Conservation (phyloP, 35 echinoderm and acorn worm genomes). For the Nesometra sesokonis region DNA sequence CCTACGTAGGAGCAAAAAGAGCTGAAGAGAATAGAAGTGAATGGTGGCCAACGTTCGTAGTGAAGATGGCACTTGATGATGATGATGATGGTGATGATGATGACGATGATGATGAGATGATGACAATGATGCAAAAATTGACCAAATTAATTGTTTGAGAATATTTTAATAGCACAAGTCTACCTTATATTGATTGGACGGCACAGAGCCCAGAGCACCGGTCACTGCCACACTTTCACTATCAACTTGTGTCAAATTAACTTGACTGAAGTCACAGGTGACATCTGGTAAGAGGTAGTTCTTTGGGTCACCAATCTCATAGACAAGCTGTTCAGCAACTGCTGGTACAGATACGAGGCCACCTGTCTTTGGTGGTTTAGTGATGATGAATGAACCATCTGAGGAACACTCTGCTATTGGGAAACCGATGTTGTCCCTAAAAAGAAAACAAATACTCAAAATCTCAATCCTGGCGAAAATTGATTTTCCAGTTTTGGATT, state of each 20-base stretch:
- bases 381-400: conserved; percentile 22
- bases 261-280: conserved; percentile 90
- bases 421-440: conserved; percentile 94
- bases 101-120: too few species aligned
- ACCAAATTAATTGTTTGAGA: too few species aligned
- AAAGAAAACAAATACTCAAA: neutral
- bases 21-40: too few species aligned
- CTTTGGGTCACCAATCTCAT: conserved; percentile 88
- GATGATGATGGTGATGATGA: too few species aligned
- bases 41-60: too few species aligned
- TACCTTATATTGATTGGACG: conserved; percentile 73
- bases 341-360: conserved; percentile 80
- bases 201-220: conserved; percentile 57
- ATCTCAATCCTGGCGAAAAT: too few species aligned
- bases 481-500: too few species aligned
- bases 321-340: conserved; percentile 89
- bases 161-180: too few species aligned
- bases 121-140: too few species aligned
- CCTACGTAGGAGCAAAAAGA: too few species aligned
- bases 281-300: conserved; percentile 89
- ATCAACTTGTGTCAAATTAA: conserved; percentile 48
- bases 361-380: conserved; percentile 93
- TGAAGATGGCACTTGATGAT: too few species aligned
- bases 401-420: conserved; percentile 64
- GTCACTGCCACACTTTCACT: conserved; percentile 64